Conservation (phyloP, 1,140 invertebrate genomes). For the Sesamia nonagrioides region DNA sequence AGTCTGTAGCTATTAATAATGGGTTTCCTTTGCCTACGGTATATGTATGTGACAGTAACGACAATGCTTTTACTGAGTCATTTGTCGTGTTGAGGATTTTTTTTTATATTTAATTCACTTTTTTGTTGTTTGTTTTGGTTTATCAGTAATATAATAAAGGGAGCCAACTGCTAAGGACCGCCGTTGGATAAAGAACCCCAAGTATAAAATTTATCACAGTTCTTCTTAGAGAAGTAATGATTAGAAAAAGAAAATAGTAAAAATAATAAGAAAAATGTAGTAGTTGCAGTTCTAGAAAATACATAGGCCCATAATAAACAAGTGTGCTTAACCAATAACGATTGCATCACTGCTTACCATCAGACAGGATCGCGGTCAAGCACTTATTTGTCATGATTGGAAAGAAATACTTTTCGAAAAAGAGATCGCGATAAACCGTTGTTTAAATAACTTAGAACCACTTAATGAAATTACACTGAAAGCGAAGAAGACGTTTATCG, state of each 20-base stretch:
- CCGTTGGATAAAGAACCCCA: too few relatives aligned
- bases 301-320: too few relatives aligned
- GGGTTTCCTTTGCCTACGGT: slow-evolving; percentile 73
- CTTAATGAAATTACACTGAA: slow-evolving; percentile 23
- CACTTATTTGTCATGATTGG: too few relatives aligned
- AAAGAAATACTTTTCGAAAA: neutral
- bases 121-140: slow-evolving; percentile 45
- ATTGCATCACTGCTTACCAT: too few relatives aligned
- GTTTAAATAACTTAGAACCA: slow-evolving; percentile 29
- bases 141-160: neutral
- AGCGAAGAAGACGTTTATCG: slow-evolving; percentile 6
- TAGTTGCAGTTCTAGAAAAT: too few relatives aligned
- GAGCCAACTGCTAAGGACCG: too few relatives aligned
- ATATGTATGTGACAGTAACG: slow-evolving; percentile 81
- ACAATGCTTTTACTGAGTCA: slow-evolving; percentile 77
- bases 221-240: too few relatives aligned
- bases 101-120: slow-evolving; percentile 58
- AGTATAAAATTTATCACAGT: too few relatives aligned
- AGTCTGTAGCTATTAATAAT: slow-evolving; percentile 78
- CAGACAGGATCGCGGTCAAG: too few relatives aligned
- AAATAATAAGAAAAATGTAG: too few relatives aligned
- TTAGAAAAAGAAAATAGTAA: too few relatives aligned
- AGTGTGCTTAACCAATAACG: too few relatives aligned
- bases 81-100: slow-evolving; percentile 66
- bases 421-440: neutral